Conservation (phyloP, 2,113 vertebrate genomes). For the Hypanus sabinus region DNA sequence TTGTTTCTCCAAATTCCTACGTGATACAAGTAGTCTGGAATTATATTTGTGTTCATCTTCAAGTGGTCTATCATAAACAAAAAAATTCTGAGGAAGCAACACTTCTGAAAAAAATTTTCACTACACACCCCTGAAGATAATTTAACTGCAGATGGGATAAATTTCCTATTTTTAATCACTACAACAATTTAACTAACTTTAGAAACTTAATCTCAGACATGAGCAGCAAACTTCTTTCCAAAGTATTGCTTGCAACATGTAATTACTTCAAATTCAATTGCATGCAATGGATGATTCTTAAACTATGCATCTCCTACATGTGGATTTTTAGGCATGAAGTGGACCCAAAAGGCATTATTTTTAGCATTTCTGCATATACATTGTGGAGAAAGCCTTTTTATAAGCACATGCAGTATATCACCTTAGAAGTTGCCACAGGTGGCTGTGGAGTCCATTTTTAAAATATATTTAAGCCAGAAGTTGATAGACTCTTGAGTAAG, state of each 20-base stretch:
- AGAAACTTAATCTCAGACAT: not conserved
- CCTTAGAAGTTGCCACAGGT: too few species aligned
- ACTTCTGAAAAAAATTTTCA: too few species aligned
- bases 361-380: constrained; percentile 19
- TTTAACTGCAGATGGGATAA: not conserved
- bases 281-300: constrained; percentile 17
- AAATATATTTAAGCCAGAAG: too few species aligned
- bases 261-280: constrained; percentile 15
- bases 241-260: constrained; percentile 18
- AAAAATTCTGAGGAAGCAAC: too few species aligned
- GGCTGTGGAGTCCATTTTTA: too few species aligned
- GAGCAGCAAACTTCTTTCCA: not conserved
- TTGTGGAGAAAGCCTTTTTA: not conserved
- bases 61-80: too few species aligned
- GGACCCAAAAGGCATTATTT: not conserved
- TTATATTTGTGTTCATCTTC: too few species aligned
- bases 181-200: constrained; percentile 11
- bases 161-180: not conserved
- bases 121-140: not conserved
- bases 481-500: too few species aligned
- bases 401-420: too few species aligned
- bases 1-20: too few species aligned
- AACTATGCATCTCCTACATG: constrained; percentile 17
- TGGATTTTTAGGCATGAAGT: not conserved
- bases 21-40: too few species aligned